Evolutionary conservation across 2,113 vertebrate genomes (phyloP).

Genomic region (Hypomesus transpacificus): DNA sequence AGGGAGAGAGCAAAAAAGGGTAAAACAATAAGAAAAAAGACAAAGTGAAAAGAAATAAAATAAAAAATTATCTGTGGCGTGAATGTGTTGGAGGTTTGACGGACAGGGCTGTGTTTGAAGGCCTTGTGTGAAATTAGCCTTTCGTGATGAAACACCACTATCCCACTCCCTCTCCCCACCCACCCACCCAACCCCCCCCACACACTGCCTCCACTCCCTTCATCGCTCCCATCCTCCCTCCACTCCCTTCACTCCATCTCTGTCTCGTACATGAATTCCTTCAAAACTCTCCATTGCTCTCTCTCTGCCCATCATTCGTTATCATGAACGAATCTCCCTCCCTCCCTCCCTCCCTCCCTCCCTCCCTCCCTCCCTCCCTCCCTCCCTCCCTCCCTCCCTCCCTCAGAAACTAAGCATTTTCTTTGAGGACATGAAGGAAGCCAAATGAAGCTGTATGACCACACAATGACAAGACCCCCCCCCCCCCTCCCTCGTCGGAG

Average conservation of each 20-base stretch:
- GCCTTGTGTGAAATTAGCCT: slow-evolving; percentile 50
- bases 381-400: slow-evolving; percentile 1
- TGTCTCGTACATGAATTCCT: neutral
- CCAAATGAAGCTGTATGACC: neutral
- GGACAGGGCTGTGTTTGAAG: slow-evolving; percentile 53
- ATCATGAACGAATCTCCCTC: too few relatives aligned
- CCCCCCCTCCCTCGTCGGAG: too few relatives aligned
- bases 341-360: slow-evolving; percentile 2
- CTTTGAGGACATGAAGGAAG: neutral
- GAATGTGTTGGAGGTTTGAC: slow-evolving; percentile 35
- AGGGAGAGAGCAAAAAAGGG: neutral
- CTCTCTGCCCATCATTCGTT: neutral
- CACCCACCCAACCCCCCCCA: slow-evolving; percentile 23
- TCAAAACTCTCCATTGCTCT: neutral
- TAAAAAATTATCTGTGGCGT: slow-evolving; percentile 16
- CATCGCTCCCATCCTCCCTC: neutral
- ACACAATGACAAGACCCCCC: too few relatives aligned
- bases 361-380: neutral
- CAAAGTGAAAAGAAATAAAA: slow-evolving; percentile 25
- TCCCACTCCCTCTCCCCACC: slow-evolving; percentile 21
- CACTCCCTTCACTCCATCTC: neutral
- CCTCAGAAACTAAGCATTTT: too few relatives aligned
- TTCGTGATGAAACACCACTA: slow-evolving; percentile 60
- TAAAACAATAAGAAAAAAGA: slow-evolving; percentile 29
- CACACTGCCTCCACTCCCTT: neutral